A percentile compares a stretch with the other conserved stretches of the same genome.
phyloP scores from a whole-genome alignment of 2,888 invertebrate species.

The Acanthoscelides obtectus region DNA sequence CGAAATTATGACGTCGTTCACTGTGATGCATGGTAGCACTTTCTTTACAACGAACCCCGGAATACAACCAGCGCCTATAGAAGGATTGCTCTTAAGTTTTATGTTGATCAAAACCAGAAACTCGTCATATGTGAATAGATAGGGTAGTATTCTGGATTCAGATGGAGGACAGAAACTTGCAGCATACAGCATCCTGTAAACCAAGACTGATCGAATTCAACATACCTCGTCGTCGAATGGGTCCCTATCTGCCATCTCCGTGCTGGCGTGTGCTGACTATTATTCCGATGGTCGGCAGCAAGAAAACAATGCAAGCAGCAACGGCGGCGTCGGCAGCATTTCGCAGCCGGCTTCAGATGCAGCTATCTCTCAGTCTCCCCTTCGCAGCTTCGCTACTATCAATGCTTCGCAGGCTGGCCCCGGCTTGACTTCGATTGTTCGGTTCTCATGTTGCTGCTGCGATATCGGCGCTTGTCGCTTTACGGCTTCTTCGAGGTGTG shows the following conservation, averaged over 20 bases:
- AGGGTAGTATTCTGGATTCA: no score
- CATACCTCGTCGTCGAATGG: slow-evolving; percentile 31
- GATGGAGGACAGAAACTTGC: no score
- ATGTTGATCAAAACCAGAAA: no score
- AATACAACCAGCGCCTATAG: no score
- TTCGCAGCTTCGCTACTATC: not conserved
- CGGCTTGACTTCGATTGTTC: not conserved
- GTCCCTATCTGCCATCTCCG: slow-evolving; percentile 27
- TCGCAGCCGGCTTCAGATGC: no score
- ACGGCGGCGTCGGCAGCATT: not conserved
- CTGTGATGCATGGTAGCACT: no score
- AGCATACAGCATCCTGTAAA: no score
- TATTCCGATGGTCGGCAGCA: not conserved
- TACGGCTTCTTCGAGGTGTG: not conserved
- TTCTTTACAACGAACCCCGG: no score
- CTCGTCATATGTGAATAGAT: no score
- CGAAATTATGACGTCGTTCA: no score
- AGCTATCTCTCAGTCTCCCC: not conserved
- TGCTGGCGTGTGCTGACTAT: not conserved
- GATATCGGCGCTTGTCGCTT: not conserved
- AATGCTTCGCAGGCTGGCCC: not conserved
- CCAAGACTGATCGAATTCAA: no score
- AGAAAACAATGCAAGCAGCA: not conserved
- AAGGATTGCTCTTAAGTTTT: no score
- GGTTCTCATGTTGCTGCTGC: not conserved